Evolutionary conservation across 2,888 invertebrate genomes (phyloP).

Genomic region (Pseudeuparius sepicola): DNA sequence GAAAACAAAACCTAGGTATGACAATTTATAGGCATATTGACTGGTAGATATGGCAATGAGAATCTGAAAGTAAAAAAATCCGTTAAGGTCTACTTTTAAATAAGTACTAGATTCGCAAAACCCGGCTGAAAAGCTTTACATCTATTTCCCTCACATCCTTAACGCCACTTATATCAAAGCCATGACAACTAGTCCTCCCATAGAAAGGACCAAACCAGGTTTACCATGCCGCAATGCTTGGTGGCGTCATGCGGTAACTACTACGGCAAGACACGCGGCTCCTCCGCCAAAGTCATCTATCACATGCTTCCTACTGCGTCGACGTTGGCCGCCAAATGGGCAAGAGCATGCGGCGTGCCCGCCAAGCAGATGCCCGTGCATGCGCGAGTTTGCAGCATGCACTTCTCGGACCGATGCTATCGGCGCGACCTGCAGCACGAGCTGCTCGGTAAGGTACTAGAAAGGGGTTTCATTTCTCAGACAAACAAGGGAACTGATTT

Average conservation of each 20-base stretch:
- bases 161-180: too few relatives aligned
- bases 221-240: constrained; percentile 46
- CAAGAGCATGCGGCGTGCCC: constrained; percentile 37
- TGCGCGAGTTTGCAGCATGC: constrained; percentile 43
- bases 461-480: not conserved
- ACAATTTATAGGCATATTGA: too few relatives aligned
- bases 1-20: too few relatives aligned
- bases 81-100: too few relatives aligned
- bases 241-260: constrained; percentile 44
- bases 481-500: too few relatives aligned
- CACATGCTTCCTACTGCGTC: constrained; percentile 44
- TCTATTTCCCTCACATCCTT: too few relatives aligned
- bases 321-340: constrained; percentile 41
- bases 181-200: too few relatives aligned
- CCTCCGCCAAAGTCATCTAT: constrained; percentile 39
- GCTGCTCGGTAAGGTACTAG: constrained; percentile 34
- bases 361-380: constrained; percentile 21
- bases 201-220: not conserved
- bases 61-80: too few relatives aligned
- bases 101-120: too few relatives aligned
- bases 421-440: constrained; percentile 46
- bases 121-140: too few relatives aligned
- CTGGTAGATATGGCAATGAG: too few relatives aligned
- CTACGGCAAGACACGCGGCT: constrained; percentile 42
- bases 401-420: constrained; percentile 44